Evolutionary conservation across 1,140 invertebrate species (phyloP), one percentile per base, ranked within the genome.

Genomic region (Papilio dardanus): DNA sequence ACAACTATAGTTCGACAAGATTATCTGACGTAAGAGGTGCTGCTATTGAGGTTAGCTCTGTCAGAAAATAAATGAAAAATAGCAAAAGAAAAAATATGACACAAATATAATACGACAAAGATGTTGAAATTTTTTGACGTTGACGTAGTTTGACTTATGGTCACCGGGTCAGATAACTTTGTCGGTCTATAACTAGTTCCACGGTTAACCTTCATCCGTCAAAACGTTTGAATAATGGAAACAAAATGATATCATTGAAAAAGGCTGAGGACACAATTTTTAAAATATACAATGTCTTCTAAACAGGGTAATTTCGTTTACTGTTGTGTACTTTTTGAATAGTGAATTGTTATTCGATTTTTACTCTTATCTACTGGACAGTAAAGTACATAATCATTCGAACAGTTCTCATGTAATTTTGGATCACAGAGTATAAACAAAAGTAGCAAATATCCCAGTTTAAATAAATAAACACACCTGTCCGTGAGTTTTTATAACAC

Each of bases 241-340:
- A 89, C 79, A 88, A 88, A n/a, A 83, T 78, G 79, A 93, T 93
- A 93, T 93, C 91, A 93, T 92, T 89, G 81, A 79, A 88, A 89
- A 92, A 93, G 91, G 91, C 91, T 93, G 91, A 93, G 89, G 91
- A 91, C 86, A 90, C 88, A 88, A 88, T 90, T 92, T 90, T 92
- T 87, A 90, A 87, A 85, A 90, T 92, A 92, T 93, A 93, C 91
- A 93, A 93, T 92, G 91, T 93, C 89, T 91, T 92, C 86, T 89
- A 78, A 90, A 92, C 91, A 92, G 91, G 91, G 91, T 92, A 92
- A 87, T 89, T 91, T 92, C 69, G 79, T 92, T 92, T 91, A 90
- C 83, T 91, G 91, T 92, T 92, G 88, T 85, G 85, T 91, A 85
- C 79, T 81, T 87, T 91, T 88, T 87, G 81, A 86, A 86, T 87